Evolutionary conservation across 2,797 vertebrate genomes (phyloP).

Genomic region (Morus bassanus): DNA sequence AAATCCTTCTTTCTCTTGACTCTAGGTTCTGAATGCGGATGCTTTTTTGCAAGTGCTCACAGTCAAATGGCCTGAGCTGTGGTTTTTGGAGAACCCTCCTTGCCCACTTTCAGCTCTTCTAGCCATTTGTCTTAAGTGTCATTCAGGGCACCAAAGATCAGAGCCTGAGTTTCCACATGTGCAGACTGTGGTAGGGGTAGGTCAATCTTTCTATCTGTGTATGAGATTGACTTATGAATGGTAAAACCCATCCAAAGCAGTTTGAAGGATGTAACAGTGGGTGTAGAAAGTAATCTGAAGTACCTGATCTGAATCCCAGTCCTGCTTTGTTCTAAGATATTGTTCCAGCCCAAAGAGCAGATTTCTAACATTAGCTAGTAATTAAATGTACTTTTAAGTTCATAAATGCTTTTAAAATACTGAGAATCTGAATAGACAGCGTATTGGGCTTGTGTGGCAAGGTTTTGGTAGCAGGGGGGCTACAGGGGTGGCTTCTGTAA

Average conservation of each 20-base stretch:
- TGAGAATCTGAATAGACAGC: background rate
- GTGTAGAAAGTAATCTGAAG: background rate
- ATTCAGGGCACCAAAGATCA: background rate
- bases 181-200: background rate
- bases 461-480: background rate
- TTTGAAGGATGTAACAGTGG: background rate
- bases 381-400: background rate
- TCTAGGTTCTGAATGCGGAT: background rate
- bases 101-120: background rate
- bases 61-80: accelerated
- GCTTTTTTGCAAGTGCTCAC: background rate
- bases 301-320: background rate
- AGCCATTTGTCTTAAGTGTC: background rate
- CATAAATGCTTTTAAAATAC: background rate
- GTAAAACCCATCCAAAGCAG: background rate
- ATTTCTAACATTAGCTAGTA: background rate
- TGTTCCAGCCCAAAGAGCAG: background rate
- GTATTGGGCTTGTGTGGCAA: background rate
- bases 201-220: background rate
- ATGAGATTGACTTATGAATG: background rate
- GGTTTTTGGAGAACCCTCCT: accelerated
- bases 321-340: background rate
- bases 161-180: accelerated
- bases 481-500: background rate
- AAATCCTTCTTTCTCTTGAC: background rate